These are phyloP conservation scores for Ranitomeya variabilis DNA, from an alignment of 2,113 vertebrate species.

Conservation along the genomic window DNA sequence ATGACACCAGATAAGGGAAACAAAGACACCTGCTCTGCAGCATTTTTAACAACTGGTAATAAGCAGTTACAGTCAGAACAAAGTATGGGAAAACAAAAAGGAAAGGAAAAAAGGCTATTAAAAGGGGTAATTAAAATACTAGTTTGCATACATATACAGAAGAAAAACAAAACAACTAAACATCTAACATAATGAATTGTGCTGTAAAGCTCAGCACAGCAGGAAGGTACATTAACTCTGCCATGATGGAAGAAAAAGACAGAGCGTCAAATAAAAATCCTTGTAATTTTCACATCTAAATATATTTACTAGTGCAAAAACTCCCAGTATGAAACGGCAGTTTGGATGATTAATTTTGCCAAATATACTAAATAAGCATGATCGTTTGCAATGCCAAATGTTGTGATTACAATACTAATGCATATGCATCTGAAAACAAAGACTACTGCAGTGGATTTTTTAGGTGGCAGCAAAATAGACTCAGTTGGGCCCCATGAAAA, in stretches of 20 bases:
- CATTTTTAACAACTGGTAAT: constrained; percentile 32
- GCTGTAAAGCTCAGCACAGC: constrained; percentile 50
- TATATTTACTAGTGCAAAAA: constrained; percentile 41
- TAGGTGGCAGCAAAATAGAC: not conserved
- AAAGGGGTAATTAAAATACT: constrained; percentile 58
- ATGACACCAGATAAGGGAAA: constrained; percentile 13
- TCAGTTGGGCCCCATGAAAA: not conserved
- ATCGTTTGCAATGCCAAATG: not conserved
- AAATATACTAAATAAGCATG: not conserved
- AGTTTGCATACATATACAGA: constrained; percentile 52
- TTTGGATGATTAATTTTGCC: constrained; percentile 26
- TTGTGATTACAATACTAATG: not conserved
- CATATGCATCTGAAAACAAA: not conserved
- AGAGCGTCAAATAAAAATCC: constrained; percentile 37
- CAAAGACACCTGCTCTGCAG: constrained; percentile 41
- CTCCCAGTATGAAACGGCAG: constrained; percentile 31
- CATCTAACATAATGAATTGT: constrained; percentile 53
- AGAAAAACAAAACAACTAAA: constrained; percentile 47
- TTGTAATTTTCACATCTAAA: constrained; percentile 40
- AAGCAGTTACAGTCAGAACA: constrained; percentile 42
- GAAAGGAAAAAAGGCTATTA: constrained; percentile 53
- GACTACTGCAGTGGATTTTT: not conserved
- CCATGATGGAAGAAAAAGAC: constrained; percentile 38
- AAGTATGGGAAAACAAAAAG: constrained; percentile 25
- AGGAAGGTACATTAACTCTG: constrained; percentile 51